A percentile compares a stretch with the other conserved stretches of the same genome.
Conservation (phyloP, 1,140 invertebrate species). For the Drosophila sproati region DNA sequence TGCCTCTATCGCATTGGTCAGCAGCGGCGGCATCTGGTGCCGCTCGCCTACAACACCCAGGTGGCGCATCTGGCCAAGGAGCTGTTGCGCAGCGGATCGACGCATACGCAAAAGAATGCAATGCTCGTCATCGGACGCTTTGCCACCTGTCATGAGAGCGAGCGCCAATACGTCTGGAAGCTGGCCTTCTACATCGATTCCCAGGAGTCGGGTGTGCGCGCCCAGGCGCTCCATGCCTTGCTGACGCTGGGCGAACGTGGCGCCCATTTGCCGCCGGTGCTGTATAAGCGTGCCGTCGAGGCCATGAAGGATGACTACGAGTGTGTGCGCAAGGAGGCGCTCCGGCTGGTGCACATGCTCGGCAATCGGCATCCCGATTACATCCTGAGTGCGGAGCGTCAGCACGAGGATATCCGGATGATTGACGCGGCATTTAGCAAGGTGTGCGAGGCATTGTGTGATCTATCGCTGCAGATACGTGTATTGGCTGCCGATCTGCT, state of each 20-base stretch:
- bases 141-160: conserved; percentile 85
- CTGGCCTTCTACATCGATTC: conserved; percentile 93
- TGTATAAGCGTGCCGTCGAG: conserved; percentile 93
- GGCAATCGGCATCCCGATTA: conserved; percentile 95
- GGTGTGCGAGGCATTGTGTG: conserved; percentile 96
- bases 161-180: conserved; percentile 87
- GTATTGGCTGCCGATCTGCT: conserved; percentile 90
- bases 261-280: conserved; percentile 89
- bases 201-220: conserved; percentile 95
- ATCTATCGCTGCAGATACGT: conserved; percentile 94
- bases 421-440: conserved; percentile 98
- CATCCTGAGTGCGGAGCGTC: conserved; percentile 86
- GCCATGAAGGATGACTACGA: conserved; percentile 97
- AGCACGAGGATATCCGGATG: conserved; percentile 92
- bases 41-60: conserved; percentile 70
- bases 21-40: conserved; percentile 55
- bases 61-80: conserved; percentile 86
- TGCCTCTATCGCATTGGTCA: conserved; percentile 76
- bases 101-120: conserved; percentile 92
- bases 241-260: conserved; percentile 87
- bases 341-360: conserved; percentile 94
- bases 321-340: conserved; percentile 93
- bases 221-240: conserved; percentile 94
- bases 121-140: conserved; percentile 89
- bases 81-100: conserved; percentile 90